phyloP scores from a whole-genome alignment of 2,888 invertebrate genomes.

The Plagiodera versicolora region DNA sequence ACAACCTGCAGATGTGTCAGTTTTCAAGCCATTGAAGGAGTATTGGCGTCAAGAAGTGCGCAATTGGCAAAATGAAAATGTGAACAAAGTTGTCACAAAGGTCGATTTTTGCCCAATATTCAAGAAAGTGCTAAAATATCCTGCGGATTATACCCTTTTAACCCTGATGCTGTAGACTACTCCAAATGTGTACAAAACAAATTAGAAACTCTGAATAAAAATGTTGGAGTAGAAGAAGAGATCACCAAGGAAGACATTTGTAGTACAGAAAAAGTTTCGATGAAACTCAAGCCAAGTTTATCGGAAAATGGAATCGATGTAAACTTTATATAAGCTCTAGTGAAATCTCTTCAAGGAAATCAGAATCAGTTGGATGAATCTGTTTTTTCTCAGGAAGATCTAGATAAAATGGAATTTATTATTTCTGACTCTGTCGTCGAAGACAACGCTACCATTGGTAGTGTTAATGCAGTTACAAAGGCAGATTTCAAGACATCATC shows the following conservation, averaged over 20 bases:
- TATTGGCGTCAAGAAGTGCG: constrained; percentile 39
- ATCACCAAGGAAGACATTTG: not conserved
- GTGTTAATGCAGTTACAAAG: too few species aligned
- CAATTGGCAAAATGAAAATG: constrained; percentile 33
- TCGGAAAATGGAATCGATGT: too few species aligned
- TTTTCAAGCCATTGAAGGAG: constrained; percentile 40
- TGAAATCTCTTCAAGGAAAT: constrained; percentile 13
- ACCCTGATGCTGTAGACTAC: constrained; percentile 25
- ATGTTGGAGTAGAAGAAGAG: not conserved
- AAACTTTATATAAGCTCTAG: too few species aligned
- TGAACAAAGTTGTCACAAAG: constrained; percentile 34
- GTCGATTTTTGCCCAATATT: constrained; percentile 38
- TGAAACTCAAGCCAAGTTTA: not conserved
- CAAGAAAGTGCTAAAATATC: constrained; percentile 19
- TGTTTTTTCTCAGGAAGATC: too few species aligned
- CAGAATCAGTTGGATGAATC: too few species aligned
- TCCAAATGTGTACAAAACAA: constrained; percentile 21
- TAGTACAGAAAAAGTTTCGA: not conserved
- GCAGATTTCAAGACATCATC: too few species aligned
- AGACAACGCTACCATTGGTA: too few species aligned
- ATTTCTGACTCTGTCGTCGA: too few species aligned
- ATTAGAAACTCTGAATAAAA: not conserved
- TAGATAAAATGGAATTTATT: too few species aligned
- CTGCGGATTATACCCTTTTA: constrained; percentile 27
- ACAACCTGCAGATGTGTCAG: constrained; percentile 41